Base-by-base conservation (phyloP, 2,113 vertebrate species). In the Suricata suricatta region DNA sequence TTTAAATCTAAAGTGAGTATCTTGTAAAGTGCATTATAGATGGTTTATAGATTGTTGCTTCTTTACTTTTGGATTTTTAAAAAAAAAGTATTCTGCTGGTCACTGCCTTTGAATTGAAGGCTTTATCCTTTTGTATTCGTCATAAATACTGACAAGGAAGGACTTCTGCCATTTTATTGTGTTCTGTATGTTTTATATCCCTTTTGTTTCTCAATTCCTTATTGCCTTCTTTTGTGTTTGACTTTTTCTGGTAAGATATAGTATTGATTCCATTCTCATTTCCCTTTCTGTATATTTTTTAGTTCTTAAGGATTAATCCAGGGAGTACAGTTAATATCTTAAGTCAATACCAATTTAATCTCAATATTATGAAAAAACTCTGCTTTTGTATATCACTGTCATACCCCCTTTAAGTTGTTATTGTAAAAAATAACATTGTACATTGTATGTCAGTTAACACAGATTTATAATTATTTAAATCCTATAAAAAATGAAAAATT, bases 391-490 rank as follows among this genome's bases (percentile, higher is more conserved):
- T 35, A 57, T 79, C 13, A 74, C 35, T 74, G 31, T 38, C 35
- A 23, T 29, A 82, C 16, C 3, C 16, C 10, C 8, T 47, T 64
- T 95, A 63, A 92, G 21, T 79, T 88, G 38, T 66, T 83, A 25
- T 77, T 77, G 11, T 35, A 38, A 89, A 3, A 81, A 63, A 92
- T 74, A 54, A n/a, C 31, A 57, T 92, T 95, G 50, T 64, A 77
- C 14, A 16, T 41, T 93, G 29, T 88, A 17, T 47, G 29, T 23
- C 4, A 41, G 13, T 69, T 89, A 68, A 47, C 31, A 63, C 57
- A 77, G 14, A 63, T 77, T 60, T 84, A 60, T 85, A 69, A 71
- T 83, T 74, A 76, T 93, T 90, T 90, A 86, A 93, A 41, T 86
- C 52, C 31, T 21, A 63, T 12, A 64, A 85, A 35, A 64, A 85